Conservation (phyloP, 2,888 invertebrate genomes). For the Siphlonurus alternatus region DNA sequence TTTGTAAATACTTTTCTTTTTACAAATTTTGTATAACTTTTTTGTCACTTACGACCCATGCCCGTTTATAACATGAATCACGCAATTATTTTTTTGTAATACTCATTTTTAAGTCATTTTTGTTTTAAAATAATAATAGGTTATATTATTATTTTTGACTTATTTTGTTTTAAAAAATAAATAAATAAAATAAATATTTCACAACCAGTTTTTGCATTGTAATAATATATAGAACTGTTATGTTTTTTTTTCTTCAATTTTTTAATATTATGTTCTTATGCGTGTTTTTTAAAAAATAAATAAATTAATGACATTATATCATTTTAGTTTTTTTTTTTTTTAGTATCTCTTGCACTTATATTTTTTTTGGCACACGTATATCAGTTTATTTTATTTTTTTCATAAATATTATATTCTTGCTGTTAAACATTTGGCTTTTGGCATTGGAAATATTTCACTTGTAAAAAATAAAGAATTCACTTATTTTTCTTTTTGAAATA, state of each 20-base stretch:
- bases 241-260: not conserved
- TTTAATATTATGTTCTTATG: not conserved
- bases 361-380: not conserved
- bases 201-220: not conserved
- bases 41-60: not conserved
- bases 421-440: not conserved
- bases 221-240: not conserved
- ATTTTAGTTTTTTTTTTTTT: not conserved
- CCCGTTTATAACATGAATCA: not conserved
- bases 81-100: not conserved
- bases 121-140: no score
- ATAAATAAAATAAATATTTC: not conserved
- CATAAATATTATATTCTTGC: not conserved
- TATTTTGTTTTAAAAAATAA: not conserved
- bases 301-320: not conserved
- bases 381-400: not conserved
- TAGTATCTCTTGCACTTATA: not conserved
- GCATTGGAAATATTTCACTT: not conserved
- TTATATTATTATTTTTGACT: no score
- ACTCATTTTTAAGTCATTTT: not conserved
- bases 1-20: no score
- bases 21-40: not conserved
- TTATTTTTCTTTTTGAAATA: no score
- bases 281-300: not conserved
- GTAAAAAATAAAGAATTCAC: no score